These are phyloP conservation scores for Venturia canescens DNA, from an alignment of 1,140 invertebrate genomes.

Conservation along the genomic window DNA sequence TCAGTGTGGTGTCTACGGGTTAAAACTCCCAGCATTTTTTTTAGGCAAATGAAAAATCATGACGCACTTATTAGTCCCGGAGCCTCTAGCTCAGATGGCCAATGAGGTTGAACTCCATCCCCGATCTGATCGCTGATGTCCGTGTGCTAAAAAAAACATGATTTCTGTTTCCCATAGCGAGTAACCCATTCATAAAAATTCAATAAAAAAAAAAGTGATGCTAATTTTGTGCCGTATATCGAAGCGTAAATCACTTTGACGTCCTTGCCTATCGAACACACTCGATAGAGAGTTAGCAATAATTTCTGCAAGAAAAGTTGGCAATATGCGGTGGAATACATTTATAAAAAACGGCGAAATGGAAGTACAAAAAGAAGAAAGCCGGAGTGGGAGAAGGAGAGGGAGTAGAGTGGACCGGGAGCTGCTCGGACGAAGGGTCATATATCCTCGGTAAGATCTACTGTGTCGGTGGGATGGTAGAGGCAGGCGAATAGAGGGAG, in stretches of 20 bases:
- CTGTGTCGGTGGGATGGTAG: conserved; percentile 41
- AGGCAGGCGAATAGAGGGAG: conserved; percentile 38
- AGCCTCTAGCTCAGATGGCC: too few relatives aligned
- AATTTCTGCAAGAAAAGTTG: conserved; percentile 55
- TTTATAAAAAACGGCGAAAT: conserved; percentile 13
- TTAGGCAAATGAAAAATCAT: too few relatives aligned
- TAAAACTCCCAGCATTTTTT: too few relatives aligned
- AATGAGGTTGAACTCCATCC: too few relatives aligned
- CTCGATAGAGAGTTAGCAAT: conserved; percentile 64
- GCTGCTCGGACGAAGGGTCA: conserved; percentile 40
- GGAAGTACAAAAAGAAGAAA: background rate
- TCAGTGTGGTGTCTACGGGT: too few relatives aligned
- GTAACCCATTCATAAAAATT: background rate
- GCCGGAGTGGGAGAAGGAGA: conserved; percentile 24
- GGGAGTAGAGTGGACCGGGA: conserved; percentile 20
- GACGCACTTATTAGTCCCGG: too few relatives aligned
- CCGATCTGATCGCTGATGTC: too few relatives aligned
- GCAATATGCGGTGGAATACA: background rate
- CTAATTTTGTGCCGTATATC: background rate
- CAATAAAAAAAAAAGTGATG: background rate
- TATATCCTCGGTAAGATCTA: conserved; percentile 60
- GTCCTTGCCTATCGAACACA: conserved; percentile 10
- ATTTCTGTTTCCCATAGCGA: background rate
- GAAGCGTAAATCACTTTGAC: conserved; percentile 1
- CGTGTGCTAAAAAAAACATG: too few relatives aligned